A percentile compares a stretch with the other conserved stretches of the same genome.
Evolutionary conservation across 2,113 vertebrate species (phyloP).

Genomic region (Mesembrinibis cayennensis): DNA sequence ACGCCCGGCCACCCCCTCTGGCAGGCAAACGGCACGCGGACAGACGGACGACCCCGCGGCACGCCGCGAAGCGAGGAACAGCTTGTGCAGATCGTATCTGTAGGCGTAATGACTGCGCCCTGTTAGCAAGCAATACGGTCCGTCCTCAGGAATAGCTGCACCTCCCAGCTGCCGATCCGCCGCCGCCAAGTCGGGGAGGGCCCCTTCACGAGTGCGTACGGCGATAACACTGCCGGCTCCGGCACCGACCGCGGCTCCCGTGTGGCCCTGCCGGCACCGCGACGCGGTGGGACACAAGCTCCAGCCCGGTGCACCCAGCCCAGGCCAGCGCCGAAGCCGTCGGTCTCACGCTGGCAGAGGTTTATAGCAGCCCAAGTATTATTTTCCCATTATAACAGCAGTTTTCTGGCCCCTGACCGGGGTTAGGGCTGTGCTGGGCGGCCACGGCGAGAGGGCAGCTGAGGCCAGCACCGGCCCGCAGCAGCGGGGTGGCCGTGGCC

Average conservation of each 20-base stretch:
- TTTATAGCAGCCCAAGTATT: rapidly evolving
- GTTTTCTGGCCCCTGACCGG: not conserved
- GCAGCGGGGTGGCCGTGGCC: not conserved
- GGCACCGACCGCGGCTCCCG: rapidly evolving
- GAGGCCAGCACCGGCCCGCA: not conserved
- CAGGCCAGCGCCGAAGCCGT: rapidly evolving
- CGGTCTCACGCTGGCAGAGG: rapidly evolving
- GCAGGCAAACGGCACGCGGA: not conserved
- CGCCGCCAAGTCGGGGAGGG: too few relatives aligned
- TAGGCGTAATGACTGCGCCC: not conserved
- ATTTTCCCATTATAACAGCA: too few relatives aligned
- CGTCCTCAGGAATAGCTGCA: not conserved
- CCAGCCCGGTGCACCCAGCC: not conserved
- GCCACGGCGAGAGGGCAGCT: rapidly evolving
- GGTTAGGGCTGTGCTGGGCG: rapidly evolving
- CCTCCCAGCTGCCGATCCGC: not conserved
- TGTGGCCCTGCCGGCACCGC: not conserved
- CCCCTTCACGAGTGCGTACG: rapidly evolving
- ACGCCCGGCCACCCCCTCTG: not conserved
- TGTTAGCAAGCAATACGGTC: not conserved
- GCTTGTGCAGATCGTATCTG: not conserved
- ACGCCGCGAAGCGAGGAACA: not conserved
- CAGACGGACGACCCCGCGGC: not conserved
- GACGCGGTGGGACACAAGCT: not conserved
- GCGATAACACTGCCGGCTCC: rapidly evolving